Base-by-base conservation (phyloP, 2,888 invertebrate genomes). In the Drosophila percnosoma region DNA sequence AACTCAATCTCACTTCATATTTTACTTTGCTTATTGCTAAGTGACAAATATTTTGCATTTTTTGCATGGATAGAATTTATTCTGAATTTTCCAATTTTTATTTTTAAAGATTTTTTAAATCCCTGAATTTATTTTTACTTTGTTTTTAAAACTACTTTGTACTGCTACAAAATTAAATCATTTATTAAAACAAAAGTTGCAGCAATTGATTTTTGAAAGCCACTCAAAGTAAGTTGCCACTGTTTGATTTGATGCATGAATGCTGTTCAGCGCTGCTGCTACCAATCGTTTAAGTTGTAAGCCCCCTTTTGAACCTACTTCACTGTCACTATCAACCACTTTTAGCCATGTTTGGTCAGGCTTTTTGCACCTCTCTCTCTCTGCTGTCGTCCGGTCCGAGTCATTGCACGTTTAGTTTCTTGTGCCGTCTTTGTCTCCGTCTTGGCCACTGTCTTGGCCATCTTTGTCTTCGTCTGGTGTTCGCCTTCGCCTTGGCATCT, bases 261-360 rank as follows among this genome's bases (percentile, higher is more conserved):
- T 65, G 21, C 8, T 11, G 2, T 27, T 21, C 21, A 52, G 42
- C n/a, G 38, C 24, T 31, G 24, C 38, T 18, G 2, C 24, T 10
- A 21, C 6, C 57, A 68, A 68, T 52, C 58, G 27, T 31, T 54
- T 21, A 24, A 31, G 31, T 40, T 33, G 21, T n/a, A 34, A 40
- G 33, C 51, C 61, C 68, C 65, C 58, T 45, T 38, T n/a, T 45
- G 15, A 13, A 27, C 36, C 64, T 64, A 54, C 62, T 66, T 63
- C 83, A 49, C 73, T 69, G 86, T 7, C 40, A 38, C 51, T 55
- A 73, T 62, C 54, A 36, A 63, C 51, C 82, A 87, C 80, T 85
- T 89, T 84, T 75, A 75, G 51, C 85, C 89, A 85, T 82, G 82
- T 89, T 85, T 89, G 89, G 84, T 89, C 68, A 70, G 70, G 73